These are phyloP conservation scores for Rhyacophila evoluta DNA, from an alignment of 2,888 invertebrate genomes.

Conservation along the genomic window DNA sequence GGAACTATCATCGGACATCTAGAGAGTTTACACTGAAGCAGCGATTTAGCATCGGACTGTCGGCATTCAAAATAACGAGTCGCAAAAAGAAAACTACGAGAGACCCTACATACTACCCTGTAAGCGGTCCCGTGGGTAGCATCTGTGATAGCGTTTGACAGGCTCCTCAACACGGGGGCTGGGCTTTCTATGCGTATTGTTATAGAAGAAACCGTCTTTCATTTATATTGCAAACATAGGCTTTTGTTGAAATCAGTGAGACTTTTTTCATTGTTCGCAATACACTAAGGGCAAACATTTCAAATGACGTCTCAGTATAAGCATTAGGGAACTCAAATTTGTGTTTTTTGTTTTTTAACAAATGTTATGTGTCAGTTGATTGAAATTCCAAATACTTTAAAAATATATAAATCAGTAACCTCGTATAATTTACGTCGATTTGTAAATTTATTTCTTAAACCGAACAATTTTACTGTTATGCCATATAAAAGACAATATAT, in stretches of 20 bases:
- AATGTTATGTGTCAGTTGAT: no score
- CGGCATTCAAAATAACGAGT: constrained; percentile 34
- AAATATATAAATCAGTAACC: no score
- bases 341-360: no score
- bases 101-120: no score
- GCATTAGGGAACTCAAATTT: neutral
- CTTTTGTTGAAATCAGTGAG: constrained; percentile 13
- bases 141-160: constrained; percentile 29
- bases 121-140: constrained; percentile 40
- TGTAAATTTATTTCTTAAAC: no score
- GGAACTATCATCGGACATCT: neutral
- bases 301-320: neutral
- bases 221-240: constrained; percentile 4
- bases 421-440: no score
- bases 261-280: neutral
- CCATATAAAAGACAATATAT: no score
- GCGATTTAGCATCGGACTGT: constrained; percentile 33
- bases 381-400: no score
- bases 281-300: constrained; percentile 7
- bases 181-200: neutral
- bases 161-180: constrained; percentile 19
- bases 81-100: constrained; percentile 37
- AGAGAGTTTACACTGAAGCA: constrained; percentile 13
- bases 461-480: no score
- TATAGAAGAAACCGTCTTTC: neutral